These are phyloP conservation scores for Tylochromis polylepis DNA, from an alignment of 2,113 vertebrate species.

Conservation along the genomic window DNA sequence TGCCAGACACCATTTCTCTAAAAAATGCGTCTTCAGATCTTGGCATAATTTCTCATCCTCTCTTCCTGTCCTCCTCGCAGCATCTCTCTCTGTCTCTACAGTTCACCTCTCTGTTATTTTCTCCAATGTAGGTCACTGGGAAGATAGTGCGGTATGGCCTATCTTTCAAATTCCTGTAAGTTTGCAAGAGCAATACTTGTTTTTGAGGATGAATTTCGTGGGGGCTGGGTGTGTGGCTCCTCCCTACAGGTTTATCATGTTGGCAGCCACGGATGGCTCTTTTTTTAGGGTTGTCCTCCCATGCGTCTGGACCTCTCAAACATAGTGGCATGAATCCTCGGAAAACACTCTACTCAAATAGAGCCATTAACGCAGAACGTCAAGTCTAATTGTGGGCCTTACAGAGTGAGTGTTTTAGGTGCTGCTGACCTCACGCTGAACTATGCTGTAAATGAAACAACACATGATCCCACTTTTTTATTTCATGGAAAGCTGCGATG, in stretches of 20 bases:
- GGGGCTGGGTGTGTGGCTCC: slow-evolving; percentile 16
- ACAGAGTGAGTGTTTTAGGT: slow-evolving; percentile 4
- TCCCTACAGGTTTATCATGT: slow-evolving; percentile 49
- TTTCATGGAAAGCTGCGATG: slow-evolving; percentile 14
- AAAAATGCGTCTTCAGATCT: slow-evolving; percentile 65
- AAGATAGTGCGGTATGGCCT: slow-evolving; percentile 29
- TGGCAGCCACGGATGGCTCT: slow-evolving; percentile 33
- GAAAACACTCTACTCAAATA: slow-evolving; percentile 17
- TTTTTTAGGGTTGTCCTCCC: slow-evolving; percentile 47
- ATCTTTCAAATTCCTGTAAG: slow-evolving; percentile 54
- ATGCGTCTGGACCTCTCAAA: slow-evolving; percentile 30
- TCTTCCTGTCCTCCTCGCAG: slow-evolving; percentile 21
- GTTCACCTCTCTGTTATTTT: slow-evolving; percentile 20
- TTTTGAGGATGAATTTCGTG: slow-evolving; percentile 25
- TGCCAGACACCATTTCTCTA: slow-evolving; percentile 62
- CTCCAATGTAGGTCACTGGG: not conserved
- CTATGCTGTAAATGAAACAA: slow-evolving; percentile 17
- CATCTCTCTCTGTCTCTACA: slow-evolving; percentile 19
- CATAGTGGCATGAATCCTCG: slow-evolving; percentile 15
- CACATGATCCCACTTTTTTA: slow-evolving; percentile 23
- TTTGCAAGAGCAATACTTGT: slow-evolving; percentile 50
- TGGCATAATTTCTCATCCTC: slow-evolving; percentile 36
- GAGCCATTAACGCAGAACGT: slow-evolving; percentile 26
- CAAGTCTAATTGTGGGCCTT: slow-evolving; percentile 26
- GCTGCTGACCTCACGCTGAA: slow-evolving; percentile 21